These are phyloP conservation scores for Spinus olivaceus DNA, from an alignment of 2,797 vertebrate genomes.

Conservation along the genomic window DNA sequence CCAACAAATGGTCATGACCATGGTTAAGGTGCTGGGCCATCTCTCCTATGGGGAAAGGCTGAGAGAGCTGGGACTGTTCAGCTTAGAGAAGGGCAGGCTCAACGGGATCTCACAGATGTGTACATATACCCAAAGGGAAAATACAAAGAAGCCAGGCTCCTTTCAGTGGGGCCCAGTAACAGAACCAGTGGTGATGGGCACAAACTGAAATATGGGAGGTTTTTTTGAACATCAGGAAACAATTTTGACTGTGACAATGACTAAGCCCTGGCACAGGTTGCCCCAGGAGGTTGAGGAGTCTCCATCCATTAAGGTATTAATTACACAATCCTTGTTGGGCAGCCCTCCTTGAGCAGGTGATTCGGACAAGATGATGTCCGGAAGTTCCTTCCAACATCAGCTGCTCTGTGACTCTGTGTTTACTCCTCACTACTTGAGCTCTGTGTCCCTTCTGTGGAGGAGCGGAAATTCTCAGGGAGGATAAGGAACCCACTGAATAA, in stretches of 20 bases:
- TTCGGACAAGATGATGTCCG: not conserved
- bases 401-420: not conserved
- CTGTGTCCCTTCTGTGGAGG: not conserved
- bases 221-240: not conserved
- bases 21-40: not conserved
- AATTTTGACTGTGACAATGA: not conserved
- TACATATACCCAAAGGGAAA: not conserved
- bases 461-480: not conserved
- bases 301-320: not conserved
- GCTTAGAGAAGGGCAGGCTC: not conserved
- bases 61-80: not conserved
- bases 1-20: not conserved
- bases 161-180: not conserved
- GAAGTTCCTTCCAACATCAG: not conserved
- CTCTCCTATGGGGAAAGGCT: not conserved
- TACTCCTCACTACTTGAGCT: not conserved
- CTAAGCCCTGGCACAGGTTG: not conserved
- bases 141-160: not conserved
- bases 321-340: accelerated
- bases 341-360: not conserved
- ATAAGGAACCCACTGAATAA: not conserved
- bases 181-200: not conserved
- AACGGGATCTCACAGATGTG: not conserved
- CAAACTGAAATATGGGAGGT: not conserved
- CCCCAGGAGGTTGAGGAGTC: not conserved